These are phyloP conservation scores for Euwallacea fornicatus DNA, from an alignment of 1,140 invertebrate species.

Conservation along the genomic window DNA sequence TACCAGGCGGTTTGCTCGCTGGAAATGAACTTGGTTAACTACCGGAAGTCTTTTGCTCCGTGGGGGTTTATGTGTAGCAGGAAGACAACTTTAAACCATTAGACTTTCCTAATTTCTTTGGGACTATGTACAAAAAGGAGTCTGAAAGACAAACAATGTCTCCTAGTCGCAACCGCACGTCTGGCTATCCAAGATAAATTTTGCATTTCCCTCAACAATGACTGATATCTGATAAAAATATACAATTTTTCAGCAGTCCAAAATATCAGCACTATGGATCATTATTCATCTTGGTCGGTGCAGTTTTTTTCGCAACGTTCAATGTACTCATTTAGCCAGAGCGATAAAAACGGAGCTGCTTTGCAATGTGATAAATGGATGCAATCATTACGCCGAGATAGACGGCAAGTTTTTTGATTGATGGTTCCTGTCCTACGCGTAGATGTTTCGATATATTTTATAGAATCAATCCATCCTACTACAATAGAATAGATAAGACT, in stretches of 20 bases:
- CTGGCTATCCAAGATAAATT: conserved; percentile 6
- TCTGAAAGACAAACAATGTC: too few relatives aligned
- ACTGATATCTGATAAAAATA: conserved; percentile 29
- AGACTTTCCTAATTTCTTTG: too few relatives aligned
- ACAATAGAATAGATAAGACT: conserved; percentile 22
- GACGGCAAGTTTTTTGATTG: conserved; percentile 38
- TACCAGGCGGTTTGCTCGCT: neutral
- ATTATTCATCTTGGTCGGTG: conserved; percentile 35
- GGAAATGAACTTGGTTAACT: neutral
- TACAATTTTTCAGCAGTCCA: conserved; percentile 36
- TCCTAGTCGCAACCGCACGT: neutral
- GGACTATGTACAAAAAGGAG: too few relatives aligned
- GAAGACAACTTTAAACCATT: too few relatives aligned
- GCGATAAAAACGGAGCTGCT: conserved; percentile 39
- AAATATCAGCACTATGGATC: conserved; percentile 32
- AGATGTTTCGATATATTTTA: conserved; percentile 32
- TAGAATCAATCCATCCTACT: conserved; percentile 22
- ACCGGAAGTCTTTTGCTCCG: neutral
- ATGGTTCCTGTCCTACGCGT: conserved; percentile 27
- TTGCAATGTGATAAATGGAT: conserved; percentile 38
- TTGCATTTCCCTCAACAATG: conserved; percentile 11
- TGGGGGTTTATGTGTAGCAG: too few relatives aligned
- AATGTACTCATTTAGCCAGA: conserved; percentile 38
- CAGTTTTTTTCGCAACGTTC: conserved; percentile 29
- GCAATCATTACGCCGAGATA: conserved; percentile 38